A percentile compares a stretch with the other conserved stretches of the same genome.
Evolutionary conservation across 2,888 invertebrate species (phyloP).

Genomic region (Acanthacorydalis orientalis): DNA sequence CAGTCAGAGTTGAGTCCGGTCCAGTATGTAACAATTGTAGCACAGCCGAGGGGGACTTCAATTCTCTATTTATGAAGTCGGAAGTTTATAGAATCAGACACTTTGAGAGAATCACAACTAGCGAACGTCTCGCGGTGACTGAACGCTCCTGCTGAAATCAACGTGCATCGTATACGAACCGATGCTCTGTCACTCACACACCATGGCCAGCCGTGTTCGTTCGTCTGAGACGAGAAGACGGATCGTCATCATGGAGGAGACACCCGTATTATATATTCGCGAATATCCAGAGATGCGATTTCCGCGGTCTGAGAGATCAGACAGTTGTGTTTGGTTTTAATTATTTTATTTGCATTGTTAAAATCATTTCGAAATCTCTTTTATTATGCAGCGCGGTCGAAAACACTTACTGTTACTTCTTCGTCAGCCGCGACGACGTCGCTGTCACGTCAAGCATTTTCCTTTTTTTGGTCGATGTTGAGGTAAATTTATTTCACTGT

Average conservation of each 20-base stretch:
- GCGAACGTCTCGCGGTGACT: slow-evolving; percentile 11
- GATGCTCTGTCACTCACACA: not conserved
- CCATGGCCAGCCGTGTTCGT: not conserved
- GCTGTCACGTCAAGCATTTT: no score
- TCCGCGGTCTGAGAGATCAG: not conserved
- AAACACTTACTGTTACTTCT: no score
- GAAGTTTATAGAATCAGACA: slow-evolving; percentile 14
- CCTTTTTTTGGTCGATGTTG: no score
- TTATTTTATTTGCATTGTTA: slow-evolving; percentile 4
- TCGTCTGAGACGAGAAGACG: not conserved
- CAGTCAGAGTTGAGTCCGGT: no score
- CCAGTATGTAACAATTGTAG: no score
- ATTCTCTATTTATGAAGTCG: slow-evolving; percentile 21
- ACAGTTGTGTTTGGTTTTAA: slow-evolving; percentile 1
- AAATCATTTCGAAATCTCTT: not conserved
- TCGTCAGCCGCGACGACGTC: no score
- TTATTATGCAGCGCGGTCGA: no score
- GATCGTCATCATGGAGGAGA: not conserved
- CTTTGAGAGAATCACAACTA: slow-evolving; percentile 1
- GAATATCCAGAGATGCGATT: not conserved
- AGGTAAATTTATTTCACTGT: no score
- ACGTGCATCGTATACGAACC: not conserved
- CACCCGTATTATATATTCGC: not conserved
- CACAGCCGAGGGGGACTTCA: slow-evolving; percentile 5
- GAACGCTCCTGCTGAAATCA: not conserved